These are phyloP conservation scores for Drosophila anceps DNA, from an alignment of 2,888 invertebrate species.

Conservation along the genomic window DNA sequence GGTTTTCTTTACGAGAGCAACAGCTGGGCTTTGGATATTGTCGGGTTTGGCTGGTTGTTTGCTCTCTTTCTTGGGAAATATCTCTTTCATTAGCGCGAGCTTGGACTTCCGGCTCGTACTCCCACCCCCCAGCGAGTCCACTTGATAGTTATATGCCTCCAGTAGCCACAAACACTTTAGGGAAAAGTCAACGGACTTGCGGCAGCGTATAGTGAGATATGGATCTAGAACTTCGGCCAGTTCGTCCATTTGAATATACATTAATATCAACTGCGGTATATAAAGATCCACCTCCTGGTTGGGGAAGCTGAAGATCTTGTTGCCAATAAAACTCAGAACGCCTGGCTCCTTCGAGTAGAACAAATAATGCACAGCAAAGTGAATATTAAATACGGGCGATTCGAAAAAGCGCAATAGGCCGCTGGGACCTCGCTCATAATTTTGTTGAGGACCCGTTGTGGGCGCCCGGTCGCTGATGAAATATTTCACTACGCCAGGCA, in stretches of 20 bases:
- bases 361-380: constrained; percentile 98
- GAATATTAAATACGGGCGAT: constrained; percentile 98
- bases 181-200: constrained; percentile 97
- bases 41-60: constrained; percentile 63
- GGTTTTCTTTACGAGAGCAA: constrained; percentile 88
- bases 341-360: constrained; percentile 99
- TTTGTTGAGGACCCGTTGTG: constrained; percentile 58
- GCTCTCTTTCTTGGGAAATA: constrained; percentile 84
- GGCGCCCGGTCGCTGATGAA: constrained; percentile 82
- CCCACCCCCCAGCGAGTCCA: constrained; percentile 77
- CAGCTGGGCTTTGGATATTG: constrained; percentile 33
- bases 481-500: constrained; percentile 85
- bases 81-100: constrained; percentile 84
- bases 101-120: constrained; percentile 83
- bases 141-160: constrained; percentile 91
- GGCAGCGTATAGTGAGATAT: constrained; percentile 93
- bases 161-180: constrained; percentile 98
- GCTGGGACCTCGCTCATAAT: constrained; percentile 84
- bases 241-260: constrained; percentile 99
- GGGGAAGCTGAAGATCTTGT: constrained; percentile 98
- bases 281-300: constrained; percentile 98
- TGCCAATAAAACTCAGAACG: constrained; percentile 98
- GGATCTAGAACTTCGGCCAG: constrained; percentile 97
- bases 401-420: constrained; percentile 92
- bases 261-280: constrained; percentile 98